phyloP scores from a whole-genome alignment of 2,888 invertebrate species.

The Coremacera marginata region DNA sequence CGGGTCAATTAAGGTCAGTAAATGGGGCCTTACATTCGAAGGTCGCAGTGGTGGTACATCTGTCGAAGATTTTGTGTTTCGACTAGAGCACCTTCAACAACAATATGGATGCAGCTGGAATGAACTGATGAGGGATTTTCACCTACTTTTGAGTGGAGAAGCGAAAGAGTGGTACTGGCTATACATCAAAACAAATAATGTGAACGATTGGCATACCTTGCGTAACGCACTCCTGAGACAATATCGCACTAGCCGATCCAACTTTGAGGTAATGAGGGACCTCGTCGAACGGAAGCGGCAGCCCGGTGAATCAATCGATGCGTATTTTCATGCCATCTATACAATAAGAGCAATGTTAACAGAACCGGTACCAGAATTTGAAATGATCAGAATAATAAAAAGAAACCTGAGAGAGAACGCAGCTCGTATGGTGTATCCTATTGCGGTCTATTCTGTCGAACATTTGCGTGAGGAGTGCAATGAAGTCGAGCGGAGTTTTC shows the following conservation, averaged over 20 bases:
- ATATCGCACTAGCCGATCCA: not conserved
- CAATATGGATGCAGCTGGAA: not conserved
- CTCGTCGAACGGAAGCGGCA: not conserved
- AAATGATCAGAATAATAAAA: not conserved
- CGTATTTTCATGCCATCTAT: no score
- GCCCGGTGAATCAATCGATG: not conserved
- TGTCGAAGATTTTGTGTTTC: not conserved
- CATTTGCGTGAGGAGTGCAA: not conserved
- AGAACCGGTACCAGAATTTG: not conserved
- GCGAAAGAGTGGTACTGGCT: not conserved
- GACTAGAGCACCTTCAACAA: not conserved
- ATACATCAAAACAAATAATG: not conserved
- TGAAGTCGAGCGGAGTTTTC: not conserved
- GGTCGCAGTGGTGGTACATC: not conserved
- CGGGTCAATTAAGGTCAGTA: not conserved
- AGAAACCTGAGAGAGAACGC: not conserved
- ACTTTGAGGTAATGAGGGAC: not conserved
- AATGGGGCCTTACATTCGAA: not conserved
- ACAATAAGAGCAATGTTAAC: no score
- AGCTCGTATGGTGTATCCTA: not conserved
- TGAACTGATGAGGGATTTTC: not conserved
- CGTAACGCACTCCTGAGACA: not conserved
- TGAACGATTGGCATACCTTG: not conserved
- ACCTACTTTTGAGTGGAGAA: not conserved
- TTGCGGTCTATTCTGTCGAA: not conserved